These are phyloP conservation scores for Hydractinia symbiolongicarpus DNA, from an alignment of 30 jellyfish, hydroid and myxozoan genomes.

Conservation along the genomic window DNA sequence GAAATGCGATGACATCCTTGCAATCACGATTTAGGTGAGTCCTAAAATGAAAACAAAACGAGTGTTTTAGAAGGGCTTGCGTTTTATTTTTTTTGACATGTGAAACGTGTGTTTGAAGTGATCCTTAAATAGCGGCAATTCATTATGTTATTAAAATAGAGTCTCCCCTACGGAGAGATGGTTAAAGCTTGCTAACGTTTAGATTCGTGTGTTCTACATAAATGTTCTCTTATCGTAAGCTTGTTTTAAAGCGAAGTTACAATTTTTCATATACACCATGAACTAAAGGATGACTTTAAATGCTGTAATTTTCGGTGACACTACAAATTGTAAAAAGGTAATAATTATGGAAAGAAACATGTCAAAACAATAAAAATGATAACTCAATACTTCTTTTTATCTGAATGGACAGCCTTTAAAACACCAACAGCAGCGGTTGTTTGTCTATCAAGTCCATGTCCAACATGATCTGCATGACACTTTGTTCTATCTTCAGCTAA, in stretches of 20 bases:
- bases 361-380: background rate
- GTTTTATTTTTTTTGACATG: too few species aligned
- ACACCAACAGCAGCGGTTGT: constrained; percentile 99
- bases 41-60: constrained; percentile 16
- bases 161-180: too few species aligned
- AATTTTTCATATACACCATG: too few species aligned
- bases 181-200: too few species aligned
- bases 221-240: too few species aligned
- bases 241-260: too few species aligned
- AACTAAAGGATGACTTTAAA: too few species aligned
- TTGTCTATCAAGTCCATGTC: constrained; percentile 90
- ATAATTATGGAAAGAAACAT: background rate
- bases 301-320: background rate
- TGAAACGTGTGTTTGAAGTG: too few species aligned
- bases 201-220: too few species aligned
- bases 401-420: constrained; percentile 84
- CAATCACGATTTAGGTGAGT: constrained; percentile 42
- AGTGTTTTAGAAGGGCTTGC: too few species aligned
- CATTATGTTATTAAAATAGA: too few species aligned
- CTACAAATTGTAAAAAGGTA: background rate
- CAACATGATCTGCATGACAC: constrained; percentile 98
- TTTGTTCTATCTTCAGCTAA: constrained; percentile 91
- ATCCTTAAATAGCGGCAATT: too few species aligned
- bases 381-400: constrained; percentile 33
- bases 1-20: constrained; percentile 84